Evolutionary conservation across 2,113 vertebrate species (phyloP).

Genomic region (Cacatua alba): DNA sequence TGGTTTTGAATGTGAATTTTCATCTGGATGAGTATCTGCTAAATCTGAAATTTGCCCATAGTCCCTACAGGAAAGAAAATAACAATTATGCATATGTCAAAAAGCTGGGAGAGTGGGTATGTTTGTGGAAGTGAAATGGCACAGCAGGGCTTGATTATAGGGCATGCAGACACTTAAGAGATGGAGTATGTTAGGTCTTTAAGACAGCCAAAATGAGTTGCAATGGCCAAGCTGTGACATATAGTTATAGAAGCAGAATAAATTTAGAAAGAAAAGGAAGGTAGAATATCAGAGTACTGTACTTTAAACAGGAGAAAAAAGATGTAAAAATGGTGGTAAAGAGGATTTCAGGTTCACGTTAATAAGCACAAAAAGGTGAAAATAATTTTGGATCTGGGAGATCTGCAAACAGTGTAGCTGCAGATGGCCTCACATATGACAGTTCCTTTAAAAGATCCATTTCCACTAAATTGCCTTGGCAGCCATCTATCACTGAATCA

Average conservation of each 20-base stretch:
- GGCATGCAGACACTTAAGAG: not conserved
- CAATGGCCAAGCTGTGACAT: not conserved
- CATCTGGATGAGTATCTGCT: not conserved
- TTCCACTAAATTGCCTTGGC: conserved; percentile 7
- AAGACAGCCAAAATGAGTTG: not conserved
- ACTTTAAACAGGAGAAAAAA: not conserved
- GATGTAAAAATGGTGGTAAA: not conserved
- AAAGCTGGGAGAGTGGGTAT: not conserved
- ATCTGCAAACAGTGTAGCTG: not conserved
- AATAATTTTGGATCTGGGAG: not conserved
- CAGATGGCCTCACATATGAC: conserved; percentile 1
- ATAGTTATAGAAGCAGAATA: not conserved
- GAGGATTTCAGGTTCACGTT: not conserved
- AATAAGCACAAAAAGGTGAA: not conserved
- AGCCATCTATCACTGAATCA: conserved; percentile 40
- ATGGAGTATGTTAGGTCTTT: not conserved
- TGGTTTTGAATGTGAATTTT: not conserved
- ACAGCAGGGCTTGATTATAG: not conserved
- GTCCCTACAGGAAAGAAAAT: not conserved
- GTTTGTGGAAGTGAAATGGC: not conserved
- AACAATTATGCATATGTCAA: not conserved
- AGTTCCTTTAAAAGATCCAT: not conserved
- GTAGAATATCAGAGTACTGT: not conserved
- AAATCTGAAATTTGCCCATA: not conserved
- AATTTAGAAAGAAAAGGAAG: not conserved